Evolutionary conservation across 2,113 vertebrate species (phyloP).

Genomic region (Erythrolamprus reginae): DNA sequence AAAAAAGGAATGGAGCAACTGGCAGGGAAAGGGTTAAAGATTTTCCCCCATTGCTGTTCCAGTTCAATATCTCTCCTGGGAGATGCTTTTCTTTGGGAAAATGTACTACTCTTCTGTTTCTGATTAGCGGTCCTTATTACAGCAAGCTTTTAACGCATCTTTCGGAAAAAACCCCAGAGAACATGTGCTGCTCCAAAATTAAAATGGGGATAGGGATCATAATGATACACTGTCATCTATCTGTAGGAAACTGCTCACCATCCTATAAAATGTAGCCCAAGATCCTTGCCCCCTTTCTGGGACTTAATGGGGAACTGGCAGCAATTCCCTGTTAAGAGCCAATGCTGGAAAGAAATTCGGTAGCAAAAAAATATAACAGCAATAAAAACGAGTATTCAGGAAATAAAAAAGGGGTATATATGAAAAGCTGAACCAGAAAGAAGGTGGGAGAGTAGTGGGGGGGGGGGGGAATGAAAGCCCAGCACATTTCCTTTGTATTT

Average conservation of each 20-base stretch:
- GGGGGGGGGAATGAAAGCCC: constrained; percentile 4
- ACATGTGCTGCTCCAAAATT: neutral
- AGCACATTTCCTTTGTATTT: constrained; percentile 18
- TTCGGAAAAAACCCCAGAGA: neutral
- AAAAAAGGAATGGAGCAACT: neutral
- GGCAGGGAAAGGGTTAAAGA: neutral
- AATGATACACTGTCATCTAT: neutral
- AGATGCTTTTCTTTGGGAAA: neutral
- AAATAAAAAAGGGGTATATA: constrained; percentile 34
- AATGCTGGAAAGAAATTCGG: constrained; percentile 27
- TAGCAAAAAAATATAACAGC: constrained; percentile 35
- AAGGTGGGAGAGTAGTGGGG: neutral
- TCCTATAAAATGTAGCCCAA: neutral
- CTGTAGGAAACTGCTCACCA: neutral
- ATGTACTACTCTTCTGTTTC: neutral
- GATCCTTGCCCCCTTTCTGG: too few species aligned
- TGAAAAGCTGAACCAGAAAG: neutral
- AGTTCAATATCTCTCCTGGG: neutral
- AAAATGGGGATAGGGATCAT: neutral
- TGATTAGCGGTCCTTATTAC: neutral
- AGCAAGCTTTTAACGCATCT: neutral
- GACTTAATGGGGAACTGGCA: constrained; percentile 13
- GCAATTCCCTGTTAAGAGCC: constrained; percentile 17
- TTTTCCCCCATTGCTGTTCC: neutral
- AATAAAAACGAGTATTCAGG: constrained; percentile 19